Base-by-base conservation (phyloP, 2,888 invertebrate genomes). In the Troilus luridus region DNA sequence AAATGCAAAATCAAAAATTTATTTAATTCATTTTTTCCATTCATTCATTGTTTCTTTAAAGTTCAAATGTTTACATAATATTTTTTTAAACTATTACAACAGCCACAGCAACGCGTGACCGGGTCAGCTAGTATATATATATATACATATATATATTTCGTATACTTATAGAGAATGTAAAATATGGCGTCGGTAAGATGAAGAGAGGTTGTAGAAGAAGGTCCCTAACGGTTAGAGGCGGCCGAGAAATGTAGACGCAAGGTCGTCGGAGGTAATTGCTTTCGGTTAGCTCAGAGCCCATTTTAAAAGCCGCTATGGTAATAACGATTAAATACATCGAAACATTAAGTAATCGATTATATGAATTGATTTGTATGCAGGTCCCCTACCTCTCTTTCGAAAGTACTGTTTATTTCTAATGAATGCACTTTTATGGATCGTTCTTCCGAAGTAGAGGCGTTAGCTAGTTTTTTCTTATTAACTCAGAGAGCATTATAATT, bases 251-350 rank as follows among this genome's bases (percentile, higher is more conserved):
- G 67, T 24, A 67, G 67, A 67, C 67, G 14, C 67, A 67, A 67
- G 67, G 67, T 67, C 67, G 67, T 27, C n/a, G 0, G 24, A 67
- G 67, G 24, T 67, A 67, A 67, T 67, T 67, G 67, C 67, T 67
- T 67, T 67, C 67, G 67, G 67, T 67, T 67, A 67, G 67, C 12
- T 67, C 67, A 67, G 24, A 67, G 24, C 9, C 67, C 12, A 67
- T 67, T 67, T 67, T 67, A 67, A 67, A 67, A 67, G 67, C 67
- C 67, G 67, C 24, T 67, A 67, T 27, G 67, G 67, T 67, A 67
- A 67, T 67, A 67, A 24, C 24, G 67, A 67, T 67, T 5, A 14
- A 67, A 67, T 24, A 12, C 24, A 67, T 67, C 67, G 67, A 14
- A 24, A 14, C 12, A 67, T 67, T 67, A 67, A 67, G 14, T 67